Evolutionary conservation across 2,888 invertebrate species (phyloP).

Genomic region (Schizaphis graminum): DNA sequence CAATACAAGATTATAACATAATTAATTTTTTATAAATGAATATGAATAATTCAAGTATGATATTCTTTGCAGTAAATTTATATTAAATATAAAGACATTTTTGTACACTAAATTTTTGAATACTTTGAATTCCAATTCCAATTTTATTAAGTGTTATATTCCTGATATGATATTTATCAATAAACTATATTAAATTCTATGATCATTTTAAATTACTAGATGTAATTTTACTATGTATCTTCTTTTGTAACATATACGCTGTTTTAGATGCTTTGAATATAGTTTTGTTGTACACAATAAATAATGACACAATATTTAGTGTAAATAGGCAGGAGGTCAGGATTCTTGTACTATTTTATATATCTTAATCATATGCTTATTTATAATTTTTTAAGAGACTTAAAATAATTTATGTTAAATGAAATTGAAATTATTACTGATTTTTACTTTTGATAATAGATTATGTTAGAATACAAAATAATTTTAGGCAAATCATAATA

Average conservation of each 20-base stretch:
- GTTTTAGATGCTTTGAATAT: neutral
- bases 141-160: neutral
- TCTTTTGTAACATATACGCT: too few species aligned
- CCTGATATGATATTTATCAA: neutral
- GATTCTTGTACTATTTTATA: neutral
- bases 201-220: neutral
- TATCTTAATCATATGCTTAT: neutral
- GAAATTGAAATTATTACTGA: neutral
- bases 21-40: too few species aligned
- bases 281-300: neutral
- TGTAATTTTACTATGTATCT: neutral
- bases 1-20: neutral
- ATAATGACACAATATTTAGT: neutral
- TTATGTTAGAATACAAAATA: neutral
- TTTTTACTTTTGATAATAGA: neutral
- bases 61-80: neutral
- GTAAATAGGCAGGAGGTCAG: neutral
- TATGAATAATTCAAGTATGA: neutral
- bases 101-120: neutral
- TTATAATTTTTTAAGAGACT: neutral
- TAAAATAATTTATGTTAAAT: neutral
- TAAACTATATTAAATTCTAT: neutral
- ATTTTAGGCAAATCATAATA: neutral
- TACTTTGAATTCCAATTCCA: neutral
- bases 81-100: neutral